Evolutionary conservation across 2,888 invertebrate genomes (phyloP), one percentile per base, ranked within the genome.

Genomic region (Lepidochitona cinerea): DNA sequence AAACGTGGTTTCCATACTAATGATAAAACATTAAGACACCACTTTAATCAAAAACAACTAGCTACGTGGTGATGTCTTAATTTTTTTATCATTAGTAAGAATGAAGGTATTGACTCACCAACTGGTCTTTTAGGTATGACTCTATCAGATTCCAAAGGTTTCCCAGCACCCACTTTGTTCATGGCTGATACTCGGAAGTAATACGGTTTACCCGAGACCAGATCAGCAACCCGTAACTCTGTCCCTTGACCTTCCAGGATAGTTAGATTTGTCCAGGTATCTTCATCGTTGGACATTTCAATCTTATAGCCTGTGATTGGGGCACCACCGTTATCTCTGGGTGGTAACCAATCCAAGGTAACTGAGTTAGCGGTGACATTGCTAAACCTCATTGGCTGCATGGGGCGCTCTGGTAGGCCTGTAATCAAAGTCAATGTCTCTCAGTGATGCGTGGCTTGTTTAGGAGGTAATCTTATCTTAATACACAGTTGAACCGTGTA

Each of bases 261-360:
- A 89, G 96, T 95, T 79, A 97, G 96, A 74, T 96, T 93, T 88
- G 97, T 93, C 98, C 98, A 98, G 7, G 96, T 96, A 41, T 96
- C 96, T 72, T 96, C 96, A 54, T 85, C 83, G 18, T 74, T 73
- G 12, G 85, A 83, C 66, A 84, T 79, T 73, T 89, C 88, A 7
- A 91, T 78, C 68, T 85, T 77, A 80, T 90, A 90, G 14, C 84
- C 86, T n/a, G 88, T 89, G 52, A 90, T 79, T 23, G 88, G 86
- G 4, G 88, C 79, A 5, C 89, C 89, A 37, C 90, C 90, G 76
- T 90, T 88, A 75, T 90, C 86, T 54, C 84, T 81, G 6, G 92
- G 92, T 54, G 90, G 85, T 71, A 88, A 85, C 92, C 92, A 92
- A 72, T 85, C 82, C 71, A 91, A 72, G n/a, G 83, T 85, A 23